A percentile compares a stretch with the other conserved stretches of the same genome.
Conservation (phyloP, 2,797 vertebrate species). For the Podargus strigoides region DNA sequence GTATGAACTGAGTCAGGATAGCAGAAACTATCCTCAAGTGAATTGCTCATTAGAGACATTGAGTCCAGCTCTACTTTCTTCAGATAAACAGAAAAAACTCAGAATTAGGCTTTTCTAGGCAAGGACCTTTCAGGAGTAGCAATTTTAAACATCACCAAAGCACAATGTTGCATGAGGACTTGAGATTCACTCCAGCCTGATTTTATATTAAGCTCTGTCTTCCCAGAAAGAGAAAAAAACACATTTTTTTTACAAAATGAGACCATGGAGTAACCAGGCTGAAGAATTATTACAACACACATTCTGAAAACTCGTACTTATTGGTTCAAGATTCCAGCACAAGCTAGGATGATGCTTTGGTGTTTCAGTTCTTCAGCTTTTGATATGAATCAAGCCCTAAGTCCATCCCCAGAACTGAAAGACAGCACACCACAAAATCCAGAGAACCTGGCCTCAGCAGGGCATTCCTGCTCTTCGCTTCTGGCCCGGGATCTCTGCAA, state of each 20-base stretch:
- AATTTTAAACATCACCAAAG: background rate
- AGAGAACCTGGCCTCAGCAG: background rate
- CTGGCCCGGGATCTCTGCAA: background rate
- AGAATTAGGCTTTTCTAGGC: background rate
- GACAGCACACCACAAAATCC: rapidly evolving
- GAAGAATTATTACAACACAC: background rate
- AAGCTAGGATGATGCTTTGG: background rate
- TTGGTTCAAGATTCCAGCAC: background rate
- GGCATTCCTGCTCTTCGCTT: background rate
- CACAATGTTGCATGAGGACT: background rate
- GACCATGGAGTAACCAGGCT: background rate
- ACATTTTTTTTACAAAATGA: background rate
- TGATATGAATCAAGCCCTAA: background rate
- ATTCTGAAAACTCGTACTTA: background rate
- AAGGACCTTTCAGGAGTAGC: background rate
- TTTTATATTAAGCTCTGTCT: background rate
- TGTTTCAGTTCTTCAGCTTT: background rate
- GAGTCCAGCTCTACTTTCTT: background rate
- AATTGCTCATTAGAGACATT: background rate
- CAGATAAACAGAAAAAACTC: background rate
- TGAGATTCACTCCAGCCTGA: background rate
- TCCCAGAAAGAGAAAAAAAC: background rate
- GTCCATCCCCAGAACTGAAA: background rate
- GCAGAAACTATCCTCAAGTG: background rate
- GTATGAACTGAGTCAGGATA: background rate